Evolutionary conservation across 2,113 vertebrate genomes (phyloP), one percentile per base, ranked within the genome.

Genomic region (Semicossyphus pulcher): DNA sequence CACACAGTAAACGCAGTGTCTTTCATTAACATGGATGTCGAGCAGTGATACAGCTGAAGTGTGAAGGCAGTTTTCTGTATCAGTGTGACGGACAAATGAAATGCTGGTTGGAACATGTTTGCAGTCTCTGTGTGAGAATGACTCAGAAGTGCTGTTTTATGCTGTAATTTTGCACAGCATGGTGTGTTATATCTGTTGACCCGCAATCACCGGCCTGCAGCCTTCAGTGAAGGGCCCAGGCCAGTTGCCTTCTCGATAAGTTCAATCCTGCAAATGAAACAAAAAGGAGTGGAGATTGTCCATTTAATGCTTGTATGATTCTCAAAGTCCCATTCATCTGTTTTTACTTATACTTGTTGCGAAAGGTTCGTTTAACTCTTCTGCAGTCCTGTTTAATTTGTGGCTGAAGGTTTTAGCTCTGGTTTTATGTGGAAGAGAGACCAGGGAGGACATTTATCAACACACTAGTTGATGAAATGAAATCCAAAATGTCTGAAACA

Each of bases 211-310:
- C 93, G 93, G 94, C 95, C 95, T 95, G 95, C 94, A 92, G 93
- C 95, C 94, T 95, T 96, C 94, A 83, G 88, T 91, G 90, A 94
- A 89, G 65, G 92, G 92, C 83, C 85, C 94, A 95, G 94, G 95
- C 94, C 94, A 91, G 94, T 86, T 93, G 92, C 94, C 93, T 94
- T 95, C 95, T 95, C 88, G 93, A 86, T 95, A 94, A 94, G 91
- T 92, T 94, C 93, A 93, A 92, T 85, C 95, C 95, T 96, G 95
- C 86, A 95, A 96, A 81, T 78, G 54, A 96, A 94, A 94, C 95
- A 94, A 81, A 85, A 92, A 95, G 94, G 93, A 94, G 94, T 93
- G 37, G 94, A 85, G 94, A 95, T 61, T 5, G 52, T 69, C 70
- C 70, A 67, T 96, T 95, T 95, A 95, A 94, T 94, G 84, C 53